Percentiles rank a stretch among this genome's conserved stretches.
phyloP scores from a whole-genome alignment of 2,113 vertebrate genomes.

The Nothocercus nigrocapillus region DNA sequence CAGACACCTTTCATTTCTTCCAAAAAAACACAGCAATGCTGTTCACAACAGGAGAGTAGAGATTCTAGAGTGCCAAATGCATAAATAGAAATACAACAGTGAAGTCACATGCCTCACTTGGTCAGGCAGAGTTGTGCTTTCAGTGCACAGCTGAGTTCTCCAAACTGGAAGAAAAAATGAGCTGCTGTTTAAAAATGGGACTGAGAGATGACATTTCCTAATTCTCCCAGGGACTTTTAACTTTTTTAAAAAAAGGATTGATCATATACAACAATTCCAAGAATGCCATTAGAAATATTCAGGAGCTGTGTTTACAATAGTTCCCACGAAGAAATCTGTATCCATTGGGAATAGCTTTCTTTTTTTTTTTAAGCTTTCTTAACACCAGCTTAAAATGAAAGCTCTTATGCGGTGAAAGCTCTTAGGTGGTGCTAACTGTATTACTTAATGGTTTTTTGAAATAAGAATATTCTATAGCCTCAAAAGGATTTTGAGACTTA shows the following conservation, averaged over 20 bases:
- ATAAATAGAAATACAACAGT: background rate
- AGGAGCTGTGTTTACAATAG: background rate
- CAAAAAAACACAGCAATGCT: background rate
- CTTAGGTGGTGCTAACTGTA: background rate
- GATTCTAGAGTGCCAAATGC: background rate
- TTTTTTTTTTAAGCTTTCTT: background rate
- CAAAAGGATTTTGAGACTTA: background rate
- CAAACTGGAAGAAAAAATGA: background rate
- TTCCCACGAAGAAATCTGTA: background rate
- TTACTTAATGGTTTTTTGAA: background rate
- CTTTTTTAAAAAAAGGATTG: background rate
- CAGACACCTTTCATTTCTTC: background rate
- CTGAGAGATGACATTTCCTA: background rate
- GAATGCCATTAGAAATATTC: background rate
- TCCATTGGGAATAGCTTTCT: background rate
- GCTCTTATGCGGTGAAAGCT: background rate
- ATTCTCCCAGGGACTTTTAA: background rate
- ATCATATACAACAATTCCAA: background rate
- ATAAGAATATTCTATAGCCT: background rate
- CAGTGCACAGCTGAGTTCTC: background rate
- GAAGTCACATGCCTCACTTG: background rate
- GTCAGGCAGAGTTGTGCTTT: background rate
- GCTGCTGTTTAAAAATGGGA: background rate
- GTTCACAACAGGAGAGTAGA: background rate
- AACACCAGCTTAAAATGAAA: background rate